These are phyloP conservation scores for Melozone crissalis DNA, from an alignment of 2,113 vertebrate genomes.

Conservation along the genomic window DNA sequence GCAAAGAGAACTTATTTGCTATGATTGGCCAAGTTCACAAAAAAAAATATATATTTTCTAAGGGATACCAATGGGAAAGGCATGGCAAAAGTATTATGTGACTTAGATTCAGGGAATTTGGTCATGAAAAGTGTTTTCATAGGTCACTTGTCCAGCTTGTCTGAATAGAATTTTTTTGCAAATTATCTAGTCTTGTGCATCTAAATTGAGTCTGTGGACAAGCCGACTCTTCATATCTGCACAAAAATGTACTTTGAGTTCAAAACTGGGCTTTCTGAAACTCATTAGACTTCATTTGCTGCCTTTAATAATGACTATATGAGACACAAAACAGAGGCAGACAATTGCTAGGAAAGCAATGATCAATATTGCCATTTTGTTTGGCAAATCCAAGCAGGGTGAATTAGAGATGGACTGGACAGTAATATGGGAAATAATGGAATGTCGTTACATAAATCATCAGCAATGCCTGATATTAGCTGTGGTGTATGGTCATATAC, in stretches of 20 bases:
- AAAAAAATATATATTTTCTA: neutral
- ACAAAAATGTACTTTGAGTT: fast-evolving
- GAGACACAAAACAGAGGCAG: neutral
- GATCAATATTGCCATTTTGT: neutral
- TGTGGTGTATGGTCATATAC: neutral
- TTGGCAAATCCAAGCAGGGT: neutral
- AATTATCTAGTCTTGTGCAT: neutral
- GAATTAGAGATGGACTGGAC: neutral
- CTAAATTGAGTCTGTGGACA: neutral
- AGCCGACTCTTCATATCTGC: neutral
- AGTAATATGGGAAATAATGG: neutral
- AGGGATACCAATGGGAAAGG: neutral
- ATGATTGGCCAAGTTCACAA: neutral
- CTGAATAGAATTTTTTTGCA: neutral
- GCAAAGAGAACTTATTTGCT: neutral
- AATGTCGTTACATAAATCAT: neutral
- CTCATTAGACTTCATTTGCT: neutral
- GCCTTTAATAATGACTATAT: neutral
- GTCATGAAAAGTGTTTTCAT: neutral
- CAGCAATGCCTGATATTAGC: neutral
- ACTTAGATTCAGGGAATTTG: neutral
- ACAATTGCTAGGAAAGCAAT: neutral
- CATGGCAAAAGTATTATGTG: neutral
- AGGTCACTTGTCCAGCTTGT: neutral
- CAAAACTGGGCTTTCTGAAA: neutral